Evolutionary conservation across 2,797 vertebrate genomes (phyloP).

Genomic region (Psittacula echo): DNA sequence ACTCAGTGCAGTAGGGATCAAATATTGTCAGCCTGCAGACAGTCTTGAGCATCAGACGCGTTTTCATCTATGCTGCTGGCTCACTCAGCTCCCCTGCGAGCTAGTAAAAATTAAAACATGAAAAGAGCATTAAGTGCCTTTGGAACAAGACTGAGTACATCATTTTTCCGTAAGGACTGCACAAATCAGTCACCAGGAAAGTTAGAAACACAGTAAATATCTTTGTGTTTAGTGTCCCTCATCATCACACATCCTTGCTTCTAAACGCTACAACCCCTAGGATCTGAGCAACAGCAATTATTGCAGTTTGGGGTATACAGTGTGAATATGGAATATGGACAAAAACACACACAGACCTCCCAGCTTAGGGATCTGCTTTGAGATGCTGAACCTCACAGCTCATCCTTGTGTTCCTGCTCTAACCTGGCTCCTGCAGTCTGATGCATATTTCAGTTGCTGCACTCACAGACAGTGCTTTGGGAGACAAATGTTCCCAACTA

Average conservation of each 20-base stretch:
- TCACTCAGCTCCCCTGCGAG: background rate
- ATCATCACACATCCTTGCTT: background rate
- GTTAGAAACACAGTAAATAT: background rate
- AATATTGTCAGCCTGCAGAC: background rate
- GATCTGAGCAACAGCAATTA: background rate
- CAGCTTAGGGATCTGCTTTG: background rate
- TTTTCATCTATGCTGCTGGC: constrained; percentile 2
- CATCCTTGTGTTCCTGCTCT: background rate
- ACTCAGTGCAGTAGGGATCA: background rate
- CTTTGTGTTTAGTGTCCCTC: background rate
- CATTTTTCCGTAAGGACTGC: background rate
- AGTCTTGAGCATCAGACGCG: background rate
- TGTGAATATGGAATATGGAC: background rate
- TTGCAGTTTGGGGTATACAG: background rate
- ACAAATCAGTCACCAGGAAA: background rate
- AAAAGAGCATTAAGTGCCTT: constrained; percentile 8
- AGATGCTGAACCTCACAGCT: background rate
- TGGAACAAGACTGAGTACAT: background rate
- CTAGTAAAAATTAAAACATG: constrained; percentile 30
- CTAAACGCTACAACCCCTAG: background rate
- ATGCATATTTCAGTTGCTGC: background rate
- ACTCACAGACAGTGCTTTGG: background rate
- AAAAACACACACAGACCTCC: background rate
- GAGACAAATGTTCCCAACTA: background rate
- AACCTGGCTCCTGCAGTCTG: background rate